Conservation (phyloP, 2,113 vertebrate genomes). For the Lutjanus erythropterus region DNA sequence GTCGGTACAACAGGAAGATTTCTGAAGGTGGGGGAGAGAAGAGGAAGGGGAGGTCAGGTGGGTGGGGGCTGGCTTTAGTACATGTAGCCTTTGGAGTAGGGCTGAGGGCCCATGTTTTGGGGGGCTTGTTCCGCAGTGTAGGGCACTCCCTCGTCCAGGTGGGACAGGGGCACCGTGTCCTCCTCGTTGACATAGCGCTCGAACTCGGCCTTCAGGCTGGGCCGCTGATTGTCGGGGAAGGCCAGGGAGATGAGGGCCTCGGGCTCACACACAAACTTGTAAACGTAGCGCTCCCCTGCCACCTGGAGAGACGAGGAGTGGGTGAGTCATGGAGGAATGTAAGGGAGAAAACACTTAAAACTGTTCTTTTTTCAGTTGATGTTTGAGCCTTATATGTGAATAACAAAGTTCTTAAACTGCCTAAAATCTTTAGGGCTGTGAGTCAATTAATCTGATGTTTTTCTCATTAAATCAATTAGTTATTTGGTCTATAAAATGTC, state of each 20-base stretch:
- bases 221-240: slow-evolving; percentile 94
- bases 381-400: not conserved
- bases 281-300: slow-evolving; percentile 98
- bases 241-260: slow-evolving; percentile 96
- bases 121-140: slow-evolving; percentile 86
- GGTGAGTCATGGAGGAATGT: not conserved
- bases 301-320: slow-evolving; percentile 83
- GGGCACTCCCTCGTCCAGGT: slow-evolving; percentile 90
- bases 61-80: slow-evolving; percentile 85
- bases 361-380: no score
- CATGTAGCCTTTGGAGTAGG: slow-evolving; percentile 92
- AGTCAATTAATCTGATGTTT: no score
- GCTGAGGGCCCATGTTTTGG: slow-evolving; percentile 87
- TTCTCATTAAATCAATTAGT: no score
- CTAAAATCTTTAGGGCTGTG: no score
- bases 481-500: no score
- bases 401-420: no score
- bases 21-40: slow-evolving; percentile 46
- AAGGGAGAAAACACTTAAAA: not conserved
- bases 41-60: not conserved
- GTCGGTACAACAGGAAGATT: slow-evolving; percentile 62
- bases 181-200: slow-evolving; percentile 94
- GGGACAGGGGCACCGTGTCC: slow-evolving; percentile 95
- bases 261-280: slow-evolving; percentile 98
- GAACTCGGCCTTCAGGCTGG: slow-evolving; percentile 90